Evolutionary conservation across 2,888 invertebrate species (phyloP).

Genomic region (Andricus quercusramuli): DNA sequence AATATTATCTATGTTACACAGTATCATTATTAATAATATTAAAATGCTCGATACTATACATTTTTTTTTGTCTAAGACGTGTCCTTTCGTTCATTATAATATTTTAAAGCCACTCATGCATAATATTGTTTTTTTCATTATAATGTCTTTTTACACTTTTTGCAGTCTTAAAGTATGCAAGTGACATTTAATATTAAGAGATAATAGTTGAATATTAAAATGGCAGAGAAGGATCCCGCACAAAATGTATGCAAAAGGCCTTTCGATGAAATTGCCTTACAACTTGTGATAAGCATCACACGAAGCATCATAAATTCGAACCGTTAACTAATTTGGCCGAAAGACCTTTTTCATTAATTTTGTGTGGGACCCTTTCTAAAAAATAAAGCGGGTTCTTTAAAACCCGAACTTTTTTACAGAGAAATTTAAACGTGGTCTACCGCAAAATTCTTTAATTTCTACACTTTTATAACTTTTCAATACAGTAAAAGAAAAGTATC

Average conservation of each 20-base stretch:
- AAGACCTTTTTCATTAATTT: too few species aligned
- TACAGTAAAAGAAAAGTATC: conserved; percentile 28
- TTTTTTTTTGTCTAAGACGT: too few species aligned
- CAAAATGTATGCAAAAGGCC: too few species aligned
- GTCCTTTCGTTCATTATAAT: too few species aligned
- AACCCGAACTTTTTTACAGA: not conserved
- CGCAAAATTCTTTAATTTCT: conserved; percentile 1
- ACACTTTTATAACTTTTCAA: conserved; percentile 32
- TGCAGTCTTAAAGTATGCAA: not conserved
- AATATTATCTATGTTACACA: too few species aligned
- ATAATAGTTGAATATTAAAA: not conserved
- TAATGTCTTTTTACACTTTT: not conserved
- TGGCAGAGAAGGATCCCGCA: not conserved
- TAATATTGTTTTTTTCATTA: not conserved
- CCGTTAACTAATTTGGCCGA: too few species aligned
- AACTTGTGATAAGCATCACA: too few species aligned
- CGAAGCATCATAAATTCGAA: too few species aligned
- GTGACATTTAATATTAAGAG: not conserved
- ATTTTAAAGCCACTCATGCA: too few species aligned
- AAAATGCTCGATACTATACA: too few species aligned
- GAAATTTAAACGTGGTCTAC: not conserved
- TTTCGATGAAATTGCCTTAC: too few species aligned
- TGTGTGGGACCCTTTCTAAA: not conserved
- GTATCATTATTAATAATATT: too few species aligned
- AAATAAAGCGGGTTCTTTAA: not conserved